Evolutionary conservation across 2,888 invertebrate species (phyloP).

Genomic region (Germaria angustata): DNA sequence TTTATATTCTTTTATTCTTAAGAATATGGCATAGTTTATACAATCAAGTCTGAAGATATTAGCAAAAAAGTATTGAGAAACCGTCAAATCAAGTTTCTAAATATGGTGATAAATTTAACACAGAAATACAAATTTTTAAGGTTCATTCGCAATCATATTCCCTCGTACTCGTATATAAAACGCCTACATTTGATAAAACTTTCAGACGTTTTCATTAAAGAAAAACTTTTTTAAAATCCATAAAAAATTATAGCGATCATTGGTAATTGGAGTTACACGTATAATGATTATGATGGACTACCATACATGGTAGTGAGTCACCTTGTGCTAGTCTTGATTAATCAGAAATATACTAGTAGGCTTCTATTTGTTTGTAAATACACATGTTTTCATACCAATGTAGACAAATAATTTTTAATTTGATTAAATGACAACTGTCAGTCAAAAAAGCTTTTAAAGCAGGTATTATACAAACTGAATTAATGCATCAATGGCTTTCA

Average conservation of each 20-base stretch:
- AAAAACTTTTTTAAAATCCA: neutral
- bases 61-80: neutral
- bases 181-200: constrained; percentile 49
- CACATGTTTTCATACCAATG: constrained; percentile 9
- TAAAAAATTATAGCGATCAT: neutral
- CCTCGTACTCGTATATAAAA: neutral
- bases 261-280: constrained; percentile 10
- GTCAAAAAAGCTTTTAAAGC: constrained; percentile 32
- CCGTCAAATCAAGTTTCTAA: constrained; percentile 47
- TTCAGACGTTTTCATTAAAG: constrained; percentile 12
- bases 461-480: neutral
- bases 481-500: no score
- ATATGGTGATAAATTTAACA: constrained; percentile 35
- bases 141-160: neutral
- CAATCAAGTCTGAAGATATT: neutral
- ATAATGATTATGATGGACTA: constrained; percentile 47
- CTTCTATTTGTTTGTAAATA: constrained; percentile 12
- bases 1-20: neutral
- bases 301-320: constrained; percentile 62
- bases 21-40: neutral
- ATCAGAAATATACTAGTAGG: neutral
- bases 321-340: constrained; percentile 59
- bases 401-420: constrained; percentile 42
- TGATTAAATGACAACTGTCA: constrained; percentile 28
- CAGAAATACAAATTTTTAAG: neutral